Percentiles rank a stretch among this genome's conserved stretches.
phyloP scores from a whole-genome alignment of 2,888 invertebrate genomes.

The Phymatocera aterrima region DNA sequence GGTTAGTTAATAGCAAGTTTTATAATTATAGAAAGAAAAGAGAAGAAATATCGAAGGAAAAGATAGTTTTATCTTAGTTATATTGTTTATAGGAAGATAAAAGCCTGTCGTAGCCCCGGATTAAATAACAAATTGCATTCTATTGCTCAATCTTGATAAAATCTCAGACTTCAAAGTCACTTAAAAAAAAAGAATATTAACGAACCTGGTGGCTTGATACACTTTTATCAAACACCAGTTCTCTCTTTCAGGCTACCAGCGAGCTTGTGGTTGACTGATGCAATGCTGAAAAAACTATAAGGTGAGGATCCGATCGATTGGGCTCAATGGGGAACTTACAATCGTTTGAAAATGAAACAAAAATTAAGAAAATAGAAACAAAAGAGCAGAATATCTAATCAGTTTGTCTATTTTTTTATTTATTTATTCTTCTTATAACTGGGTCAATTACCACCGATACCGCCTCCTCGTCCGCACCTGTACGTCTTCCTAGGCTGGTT shows the following conservation, averaged over 20 bases:
- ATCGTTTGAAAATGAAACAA: conserved; percentile 7
- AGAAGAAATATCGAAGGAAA: background rate
- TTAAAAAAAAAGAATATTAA: conserved; percentile 73
- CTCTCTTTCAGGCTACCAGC: conserved; percentile 86
- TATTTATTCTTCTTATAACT: background rate
- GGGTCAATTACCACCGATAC: conserved; percentile 15
- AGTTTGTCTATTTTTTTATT: background rate
- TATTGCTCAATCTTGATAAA: conserved; percentile 74
- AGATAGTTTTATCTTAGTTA: no score
- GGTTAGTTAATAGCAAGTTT: conserved; percentile 82
- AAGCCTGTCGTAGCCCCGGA: conserved; percentile 3
- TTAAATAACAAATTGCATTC: conserved; percentile 1
- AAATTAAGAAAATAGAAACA: background rate
- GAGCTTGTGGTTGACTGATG: conserved; percentile 70
- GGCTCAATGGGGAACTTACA: conserved; percentile 54
- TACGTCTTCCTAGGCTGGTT: background rate
- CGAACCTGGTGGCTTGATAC: conserved; percentile 80
- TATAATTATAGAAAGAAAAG: conserved; percentile 1
- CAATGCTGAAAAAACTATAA: conserved; percentile 66
- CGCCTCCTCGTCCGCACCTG: background rate
- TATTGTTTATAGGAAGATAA: background rate
- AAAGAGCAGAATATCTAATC: no score
- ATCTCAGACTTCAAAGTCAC: conserved; percentile 76
- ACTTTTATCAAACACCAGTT: conserved; percentile 92
- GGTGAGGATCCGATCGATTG: conserved; percentile 67